These are phyloP conservation scores for Hydrotaea diabolus DNA, from an alignment of 2,888 invertebrate species.

Conservation along the genomic window DNA sequence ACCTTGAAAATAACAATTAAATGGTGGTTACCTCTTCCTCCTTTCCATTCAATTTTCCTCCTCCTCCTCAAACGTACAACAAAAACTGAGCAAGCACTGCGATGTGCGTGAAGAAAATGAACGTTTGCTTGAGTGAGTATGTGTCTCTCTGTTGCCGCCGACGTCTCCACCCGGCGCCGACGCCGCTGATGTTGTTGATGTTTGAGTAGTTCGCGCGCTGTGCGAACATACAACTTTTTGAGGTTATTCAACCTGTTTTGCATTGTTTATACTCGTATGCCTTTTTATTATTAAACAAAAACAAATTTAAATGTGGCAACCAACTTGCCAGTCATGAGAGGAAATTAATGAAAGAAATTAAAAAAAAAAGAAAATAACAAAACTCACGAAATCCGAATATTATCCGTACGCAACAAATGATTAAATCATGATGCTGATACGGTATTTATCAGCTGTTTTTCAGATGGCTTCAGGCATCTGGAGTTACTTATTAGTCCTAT, in stretches of 20 bases:
- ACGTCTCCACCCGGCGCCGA: not conserved
- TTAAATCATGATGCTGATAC: too few relatives aligned
- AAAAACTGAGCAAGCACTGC: not conserved
- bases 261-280: constrained; percentile 46
- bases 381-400: not conserved
- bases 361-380: not conserved
- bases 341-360: not conserved
- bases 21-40: constrained; percentile 50
- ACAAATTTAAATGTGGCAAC: constrained; percentile 5
- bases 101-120: not conserved
- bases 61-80: constrained; percentile 3
- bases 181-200: constrained; percentile 4
- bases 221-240: constrained; percentile 50
- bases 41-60: too few relatives aligned
- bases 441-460: too few relatives aligned
- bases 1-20: constrained; percentile 48
- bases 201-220: not conserved
- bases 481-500: too few relatives aligned
- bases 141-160: constrained; percentile 10
- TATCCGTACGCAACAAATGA: too few relatives aligned
- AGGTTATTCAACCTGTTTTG: constrained; percentile 64
- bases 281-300: constrained; percentile 7
- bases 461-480: too few relatives aligned
- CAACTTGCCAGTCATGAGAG: not conserved
- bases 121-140: not conserved